Conservation (phyloP, 2,888 invertebrate species). For the Cenopis cana region DNA sequence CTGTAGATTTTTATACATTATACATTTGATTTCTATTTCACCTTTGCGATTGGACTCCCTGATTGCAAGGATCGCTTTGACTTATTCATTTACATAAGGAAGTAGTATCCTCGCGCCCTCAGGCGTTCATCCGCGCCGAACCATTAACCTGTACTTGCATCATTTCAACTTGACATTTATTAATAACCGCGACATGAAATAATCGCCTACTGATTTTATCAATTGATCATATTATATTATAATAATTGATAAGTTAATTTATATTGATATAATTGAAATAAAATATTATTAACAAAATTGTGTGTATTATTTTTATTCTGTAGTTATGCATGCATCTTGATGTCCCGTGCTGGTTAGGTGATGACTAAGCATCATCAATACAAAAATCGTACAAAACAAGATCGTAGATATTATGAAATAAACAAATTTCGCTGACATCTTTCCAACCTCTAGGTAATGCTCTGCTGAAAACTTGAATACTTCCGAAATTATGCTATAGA, state of each 20-base stretch:
- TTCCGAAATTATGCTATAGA: neutral
- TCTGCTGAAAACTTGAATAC: neutral
- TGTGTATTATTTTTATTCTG: slow-evolving; percentile 53
- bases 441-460: neutral
- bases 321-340: neutral
- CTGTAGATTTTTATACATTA: slow-evolving; percentile 52
- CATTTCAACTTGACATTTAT: slow-evolving; percentile 62
- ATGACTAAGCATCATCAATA: neutral
- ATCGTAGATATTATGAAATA: slow-evolving; percentile 13
- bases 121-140: slow-evolving; percentile 45
- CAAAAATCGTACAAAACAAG: slow-evolving; percentile 6
- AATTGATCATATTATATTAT: slow-evolving; percentile 68
- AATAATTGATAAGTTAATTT: slow-evolving; percentile 68
- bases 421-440: slow-evolving; percentile 5
- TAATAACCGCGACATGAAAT: slow-evolving; percentile 71
- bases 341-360: neutral
- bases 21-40: slow-evolving; percentile 48
- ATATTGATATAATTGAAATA: slow-evolving; percentile 72
- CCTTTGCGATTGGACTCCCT: slow-evolving; percentile 45
- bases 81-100: slow-evolving; percentile 77
- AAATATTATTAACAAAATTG: slow-evolving; percentile 73
- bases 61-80: slow-evolving; percentile 69
- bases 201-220: slow-evolving; percentile 73
- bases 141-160: slow-evolving; percentile 53
- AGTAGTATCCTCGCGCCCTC: slow-evolving; percentile 68